Evolutionary conservation across 2,113 vertebrate genomes (phyloP).

Genomic region (Cheilinus undulatus): DNA sequence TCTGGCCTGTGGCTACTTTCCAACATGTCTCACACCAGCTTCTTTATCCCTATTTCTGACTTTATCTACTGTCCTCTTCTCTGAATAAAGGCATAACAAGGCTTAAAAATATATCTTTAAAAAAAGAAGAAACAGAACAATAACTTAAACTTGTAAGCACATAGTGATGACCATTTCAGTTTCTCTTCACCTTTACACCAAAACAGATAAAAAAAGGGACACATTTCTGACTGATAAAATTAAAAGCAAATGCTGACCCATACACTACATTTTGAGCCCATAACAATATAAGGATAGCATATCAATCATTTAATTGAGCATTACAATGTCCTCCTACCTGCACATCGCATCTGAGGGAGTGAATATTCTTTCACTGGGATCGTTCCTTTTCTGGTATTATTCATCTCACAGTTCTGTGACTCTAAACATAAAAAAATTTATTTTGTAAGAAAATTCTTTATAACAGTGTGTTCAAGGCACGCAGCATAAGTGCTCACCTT

Average conservation of each 20-base stretch:
- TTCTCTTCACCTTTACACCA: too few species aligned
- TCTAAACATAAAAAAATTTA: conserved; percentile 59
- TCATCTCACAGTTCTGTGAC: conserved; percentile 49
- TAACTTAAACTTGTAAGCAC: too few species aligned
- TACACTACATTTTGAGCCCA: neutral
- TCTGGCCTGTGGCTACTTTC: too few species aligned
- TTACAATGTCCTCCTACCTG: conserved; percentile 54
- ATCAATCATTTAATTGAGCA: neutral
- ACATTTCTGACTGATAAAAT: too few species aligned
- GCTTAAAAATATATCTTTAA: too few species aligned
- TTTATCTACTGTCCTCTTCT: too few species aligned
- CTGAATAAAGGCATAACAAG: too few species aligned
- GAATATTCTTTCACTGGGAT: conserved; percentile 18
- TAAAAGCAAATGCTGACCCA: neutral
- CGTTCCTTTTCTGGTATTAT: conserved; percentile 1
- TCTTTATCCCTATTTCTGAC: too few species aligned
- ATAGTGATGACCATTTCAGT: too few species aligned
- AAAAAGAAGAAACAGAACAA: too few species aligned
- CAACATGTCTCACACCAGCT: too few species aligned
- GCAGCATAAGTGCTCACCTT: conserved; percentile 40
- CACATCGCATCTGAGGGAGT: conserved; percentile 56
- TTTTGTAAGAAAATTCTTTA: neutral
- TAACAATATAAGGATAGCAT: neutral
- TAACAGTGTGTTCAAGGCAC: neutral
- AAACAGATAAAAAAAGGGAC: too few species aligned